A percentile compares a stretch with the other conserved stretches of the same genome.
These are phyloP conservation scores for Lepidotrigona ventralis DNA, from an alignment of 1,140 invertebrate species.

Conservation along the genomic window DNA sequence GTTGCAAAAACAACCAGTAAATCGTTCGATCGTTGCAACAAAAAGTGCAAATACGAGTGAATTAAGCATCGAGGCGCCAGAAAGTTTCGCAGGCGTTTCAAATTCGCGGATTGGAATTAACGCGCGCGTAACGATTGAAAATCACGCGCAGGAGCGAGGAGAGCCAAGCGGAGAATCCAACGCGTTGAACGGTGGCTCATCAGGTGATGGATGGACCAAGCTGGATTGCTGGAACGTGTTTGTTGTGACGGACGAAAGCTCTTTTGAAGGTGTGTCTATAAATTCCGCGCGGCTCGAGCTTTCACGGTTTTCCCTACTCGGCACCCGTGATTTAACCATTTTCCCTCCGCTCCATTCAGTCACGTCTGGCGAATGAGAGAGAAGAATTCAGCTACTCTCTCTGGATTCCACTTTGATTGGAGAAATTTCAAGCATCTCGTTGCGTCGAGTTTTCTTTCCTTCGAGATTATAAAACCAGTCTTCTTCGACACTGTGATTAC, in stretches of 20 bases:
- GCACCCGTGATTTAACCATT: constrained; percentile 51
- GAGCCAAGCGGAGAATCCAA: too few species aligned
- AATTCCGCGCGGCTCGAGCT: constrained; percentile 61
- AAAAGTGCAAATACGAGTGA: neutral
- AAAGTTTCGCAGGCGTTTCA: neutral
- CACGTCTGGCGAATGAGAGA: constrained; percentile 29
- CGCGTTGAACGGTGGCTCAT: too few species aligned
- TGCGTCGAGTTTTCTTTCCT: too few species aligned
- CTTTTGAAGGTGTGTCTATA: constrained; percentile 60
- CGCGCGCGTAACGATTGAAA: constrained; percentile 21
- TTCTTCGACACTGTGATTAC: too few species aligned
- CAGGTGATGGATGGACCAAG: constrained; percentile 51
- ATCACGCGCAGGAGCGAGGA: neutral
- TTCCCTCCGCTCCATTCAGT: constrained; percentile 26
- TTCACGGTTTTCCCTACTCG: constrained; percentile 18
- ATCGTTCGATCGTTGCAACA: neutral
- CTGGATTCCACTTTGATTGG: neutral
- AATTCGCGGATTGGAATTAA: constrained; percentile 35
- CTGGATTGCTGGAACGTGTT: constrained; percentile 60
- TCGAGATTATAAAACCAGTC: too few species aligned
- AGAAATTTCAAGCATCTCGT: neutral
- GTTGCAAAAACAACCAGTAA: neutral
- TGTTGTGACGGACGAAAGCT: constrained; percentile 68
- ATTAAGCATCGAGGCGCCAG: neutral
- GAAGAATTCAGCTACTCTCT: neutral